A percentile compares a stretch with the other conserved stretches of the same genome.
Evolutionary conservation across 2,888 invertebrate species (phyloP).

Genomic region (Callimorpha dominula): DNA sequence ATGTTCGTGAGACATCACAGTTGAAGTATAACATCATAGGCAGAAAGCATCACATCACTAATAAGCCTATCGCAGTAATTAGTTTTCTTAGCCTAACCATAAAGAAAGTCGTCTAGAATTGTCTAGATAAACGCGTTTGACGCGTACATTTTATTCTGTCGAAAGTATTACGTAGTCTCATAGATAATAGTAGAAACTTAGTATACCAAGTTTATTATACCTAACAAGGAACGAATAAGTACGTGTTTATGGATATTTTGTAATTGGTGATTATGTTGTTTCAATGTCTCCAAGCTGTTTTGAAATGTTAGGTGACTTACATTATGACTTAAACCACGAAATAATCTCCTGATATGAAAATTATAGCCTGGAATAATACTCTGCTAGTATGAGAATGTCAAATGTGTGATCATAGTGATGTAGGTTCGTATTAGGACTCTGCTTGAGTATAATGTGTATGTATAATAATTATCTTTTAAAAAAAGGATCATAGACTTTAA

Average conservation of each 20-base stretch:
- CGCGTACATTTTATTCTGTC: background rate
- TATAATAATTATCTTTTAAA: too few relatives aligned
- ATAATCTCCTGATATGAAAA: background rate
- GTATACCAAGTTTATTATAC: too few relatives aligned
- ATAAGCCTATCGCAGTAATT: conserved; percentile 16
- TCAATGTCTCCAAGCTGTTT: background rate
- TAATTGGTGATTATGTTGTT: background rate
- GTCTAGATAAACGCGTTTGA: background rate
- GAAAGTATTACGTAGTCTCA: background rate
- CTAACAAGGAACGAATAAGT: too few relatives aligned
- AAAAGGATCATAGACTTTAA: too few relatives aligned
- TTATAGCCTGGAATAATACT: background rate
- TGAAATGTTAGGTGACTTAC: background rate
- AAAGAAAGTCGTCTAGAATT: background rate
- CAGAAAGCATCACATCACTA: conserved; percentile 17
- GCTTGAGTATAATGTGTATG: background rate
- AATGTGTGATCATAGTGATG: background rate
- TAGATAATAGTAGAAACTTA: too few relatives aligned
- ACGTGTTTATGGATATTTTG: too few relatives aligned
- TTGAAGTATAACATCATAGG: conserved; percentile 1
- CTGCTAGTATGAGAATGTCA: background rate
- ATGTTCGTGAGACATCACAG: conserved; percentile 27
- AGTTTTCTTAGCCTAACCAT: conserved; percentile 7
- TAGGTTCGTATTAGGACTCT: background rate
- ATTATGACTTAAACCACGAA: background rate